Evolutionary conservation across 2,888 invertebrate genomes (phyloP).

Genomic region (Gnatocerus cornutus): DNA sequence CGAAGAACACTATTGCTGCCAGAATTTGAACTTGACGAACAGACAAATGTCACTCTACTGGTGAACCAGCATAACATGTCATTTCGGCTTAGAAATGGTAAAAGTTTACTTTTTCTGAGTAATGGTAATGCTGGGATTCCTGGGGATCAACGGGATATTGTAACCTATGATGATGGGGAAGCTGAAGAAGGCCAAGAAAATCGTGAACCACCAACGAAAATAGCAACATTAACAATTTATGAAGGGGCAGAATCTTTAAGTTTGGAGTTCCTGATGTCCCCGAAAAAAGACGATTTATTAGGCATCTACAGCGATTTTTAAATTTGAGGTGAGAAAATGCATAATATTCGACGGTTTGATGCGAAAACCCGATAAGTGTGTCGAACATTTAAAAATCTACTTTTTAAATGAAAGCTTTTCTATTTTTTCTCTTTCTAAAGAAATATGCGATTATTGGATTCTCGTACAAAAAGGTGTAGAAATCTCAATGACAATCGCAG

Average conservation of each 20-base stretch:
- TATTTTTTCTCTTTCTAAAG: not conserved
- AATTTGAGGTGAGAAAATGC: conserved; percentile 3
- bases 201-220: not conserved
- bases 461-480: too few species aligned
- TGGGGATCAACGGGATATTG: conserved; percentile 6
- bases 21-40: not conserved
- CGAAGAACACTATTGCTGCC: not conserved
- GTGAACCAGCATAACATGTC: not conserved
- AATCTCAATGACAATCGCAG: too few species aligned
- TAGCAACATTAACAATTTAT: conserved; percentile 5
- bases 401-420: conserved; percentile 1
- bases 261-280: conserved; percentile 1
- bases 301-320: not conserved
- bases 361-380: conserved; percentile 8
- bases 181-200: not conserved
- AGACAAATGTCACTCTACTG: not conserved
- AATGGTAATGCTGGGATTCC: not conserved
- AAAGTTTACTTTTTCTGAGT: not conserved
- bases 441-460: conserved; percentile 1
- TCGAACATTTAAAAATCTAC: conserved; percentile 5
- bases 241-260: not conserved
- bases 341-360: conserved; percentile 5
- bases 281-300: conserved; percentile 2
- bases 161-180: conserved; percentile 1
- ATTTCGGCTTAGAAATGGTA: conserved; percentile 6